Base-by-base conservation (phyloP, 2,113 vertebrate genomes). In the Formicarius rufipectus region DNA sequence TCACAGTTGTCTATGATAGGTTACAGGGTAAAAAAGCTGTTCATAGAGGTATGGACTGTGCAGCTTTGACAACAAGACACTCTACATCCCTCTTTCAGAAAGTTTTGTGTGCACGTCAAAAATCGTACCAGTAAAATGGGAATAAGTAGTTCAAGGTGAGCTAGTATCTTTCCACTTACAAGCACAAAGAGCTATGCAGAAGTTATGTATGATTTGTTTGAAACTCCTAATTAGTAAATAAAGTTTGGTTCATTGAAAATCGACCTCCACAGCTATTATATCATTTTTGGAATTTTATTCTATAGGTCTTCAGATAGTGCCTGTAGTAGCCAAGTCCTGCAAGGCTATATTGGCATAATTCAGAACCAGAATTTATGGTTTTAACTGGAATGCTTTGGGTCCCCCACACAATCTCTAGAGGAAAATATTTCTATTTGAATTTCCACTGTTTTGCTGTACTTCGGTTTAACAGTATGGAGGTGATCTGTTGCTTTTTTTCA, bases 1-100 rank as follows among this genome's bases (percentile, higher is more conserved):
- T 49, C 45, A 73, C 23, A 28, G 12, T 1, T 53, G 8, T 27
- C 45, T 77, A 10, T 21, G 15, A 15, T 19, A 87, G 7, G 14
- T 12, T 66, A 52, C 69, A 64, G 14, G 6, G 18, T 19, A 40
- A 69, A 87, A 79, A 35, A 10, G 1, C n/a, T 27, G 2, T 35
- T 44, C 16, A 8, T 45, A 59, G 63, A 72, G 7, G 4, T 18
- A 68, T 14, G 35, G 20, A 64, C 2, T 44, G 19, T 15, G 16
- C 7, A 37, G 2, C 22, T 80, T 60, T 58, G 10, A 13, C 31
- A 84, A 37, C 0, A 0, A 39, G 47, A 35, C 30, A 18, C 3
- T 12, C 12, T 30, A 6, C 40, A 47, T 3, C 21, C 4, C 73
- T 31, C 31, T 85, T 88, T 22, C 31, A 33, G 12, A 44, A 86